These are phyloP conservation scores for human DNA, from an alignment of 2,113 vertebrate species.

Conservation along the genomic window GRCh38 chrY:23401001-23401500, in stretches of 20 bases:
- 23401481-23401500: constrained; percentile 28
- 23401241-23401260: not conserved
- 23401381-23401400: constrained; percentile 27
- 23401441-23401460: constrained; percentile 80
- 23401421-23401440: constrained; percentile 59
- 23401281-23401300: not conserved
- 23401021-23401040: not conserved
- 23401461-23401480: constrained; percentile 88
- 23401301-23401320: not conserved
- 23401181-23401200: not conserved
- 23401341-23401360: not conserved
- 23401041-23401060: not conserved
- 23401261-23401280: not conserved
- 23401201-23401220: not conserved
- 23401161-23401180: not conserved
- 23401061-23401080: not conserved
- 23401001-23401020: not conserved
- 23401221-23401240: not conserved
- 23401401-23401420: constrained; percentile 76
- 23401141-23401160: not conserved
- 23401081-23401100: not conserved
- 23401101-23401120: not conserved
- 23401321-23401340: not conserved
- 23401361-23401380: not conserved
- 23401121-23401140: not conserved